Base-by-base conservation (phyloP, 1,140 invertebrate species). In the Maconellicoccus hirsutus region DNA sequence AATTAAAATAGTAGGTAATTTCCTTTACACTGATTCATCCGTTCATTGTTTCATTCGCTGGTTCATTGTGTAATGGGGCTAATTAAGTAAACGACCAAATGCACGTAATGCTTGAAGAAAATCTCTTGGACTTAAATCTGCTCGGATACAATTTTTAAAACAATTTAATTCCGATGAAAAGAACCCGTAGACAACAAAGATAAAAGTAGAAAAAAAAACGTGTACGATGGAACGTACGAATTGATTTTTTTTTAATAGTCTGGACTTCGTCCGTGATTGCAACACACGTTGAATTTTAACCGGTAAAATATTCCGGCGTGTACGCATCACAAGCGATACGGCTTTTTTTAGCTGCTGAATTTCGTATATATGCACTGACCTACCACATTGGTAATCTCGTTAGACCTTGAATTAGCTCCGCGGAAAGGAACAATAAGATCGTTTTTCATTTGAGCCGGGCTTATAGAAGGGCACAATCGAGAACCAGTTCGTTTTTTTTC, bases 401-500 rank as follows among this genome's bases (percentile, higher is more conserved):
- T 66, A 66, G 25, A 26, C 21, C 61, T 26, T 66, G 21, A 26
- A 66, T 25, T 66, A 25, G 2, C 10, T 59, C 19, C 8, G 3
- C 61, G 61, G 61, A 66, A 25, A 66, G 61, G 25, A 66, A 66
- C 61, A 66, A 66, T 66, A 66, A 66, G 61, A 66, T 26, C 61
- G 61, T 66, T 66, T 66, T 0, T 80, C 80, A 72, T 74, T 71
- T 12, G 19, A 25, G 61, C 61, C 61, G 14, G n/a, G n/a, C 42
- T 19, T 66, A 26, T 66, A 19, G 61, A 66, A 25, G 61, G 25
- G 61, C 61, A 66, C 61, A 66, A 66, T 66, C 61, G 61, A 66
- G 21, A 66, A 66, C 61, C 25, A 66, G 61, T 66, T 66, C 25
- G 2, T 23, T 22, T 8, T 66, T 66, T 66, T 26, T 66, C 61